Evolutionary conservation across 2,113 vertebrate species (phyloP), one percentile per base, ranked within the genome.

Genomic region (Kryptolebias marmoratus): DNA sequence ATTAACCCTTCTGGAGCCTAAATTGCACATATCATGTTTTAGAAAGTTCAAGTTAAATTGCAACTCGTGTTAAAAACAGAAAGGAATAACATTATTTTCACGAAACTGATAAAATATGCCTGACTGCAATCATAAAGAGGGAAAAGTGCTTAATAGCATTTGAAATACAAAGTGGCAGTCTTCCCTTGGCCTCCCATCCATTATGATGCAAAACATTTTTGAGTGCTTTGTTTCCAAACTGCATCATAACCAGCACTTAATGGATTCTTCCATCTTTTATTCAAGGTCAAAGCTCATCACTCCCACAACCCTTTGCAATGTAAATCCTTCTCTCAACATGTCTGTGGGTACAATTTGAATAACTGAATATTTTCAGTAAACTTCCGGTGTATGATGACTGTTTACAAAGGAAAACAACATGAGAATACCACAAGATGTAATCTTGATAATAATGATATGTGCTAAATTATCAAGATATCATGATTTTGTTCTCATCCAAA

Each of bases 211-310:
- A 82, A 84, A 77, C 77, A 77, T 52, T 82, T 42, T 67, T 63
- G n/a, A 79, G 85, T 73, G 78, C 66, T 84, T 81, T 71, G 71
- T 78, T 85, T 79, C 74, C 68, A 79, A 85, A 76, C 66, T 76
- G 83, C 79, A 82, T 90, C 81, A 77, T 66, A 74, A 78, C 36
- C 31, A 42, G 70, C 62, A 71, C 71, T 86, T 86, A 91, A 90
- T 93, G 75, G 63, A 87, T 89, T 88, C 78, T 87, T 75, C 75
- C 65, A 81, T 85, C 68, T 81, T 92, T 88, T 83, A 88, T 82
- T 87, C 86, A 89, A 92, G 90, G 91, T 92, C 85, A 91, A 91
- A 89, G 80, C 81, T 88, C 89, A 89, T 86, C 85, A 83, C 68
- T 80, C 79, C 68, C 82, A 84, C 59, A 80, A 80, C 87, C 71